Evolutionary conservation across 1,140 invertebrate genomes (phyloP).

Genomic region (Nasonia vitripennis): DNA sequence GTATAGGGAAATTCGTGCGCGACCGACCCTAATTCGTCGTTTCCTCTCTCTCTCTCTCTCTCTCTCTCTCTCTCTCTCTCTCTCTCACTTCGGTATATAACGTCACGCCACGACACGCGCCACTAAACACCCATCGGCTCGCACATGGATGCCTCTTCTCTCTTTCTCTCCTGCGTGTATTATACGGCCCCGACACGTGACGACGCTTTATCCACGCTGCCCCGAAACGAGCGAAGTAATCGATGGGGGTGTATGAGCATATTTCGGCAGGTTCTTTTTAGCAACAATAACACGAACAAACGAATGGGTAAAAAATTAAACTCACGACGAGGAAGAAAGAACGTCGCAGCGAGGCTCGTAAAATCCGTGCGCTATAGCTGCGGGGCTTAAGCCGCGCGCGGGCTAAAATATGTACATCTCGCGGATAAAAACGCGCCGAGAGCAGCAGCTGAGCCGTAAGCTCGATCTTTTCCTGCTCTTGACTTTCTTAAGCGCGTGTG

Average conservation of each 20-base stretch:
- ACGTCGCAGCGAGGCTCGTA: slow-evolving; percentile 54
- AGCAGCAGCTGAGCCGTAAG: slow-evolving; percentile 68
- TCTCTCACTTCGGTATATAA: slow-evolving; percentile 42
- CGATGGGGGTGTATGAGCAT: not conserved
- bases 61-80: not conserved
- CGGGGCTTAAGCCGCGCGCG: slow-evolving; percentile 64
- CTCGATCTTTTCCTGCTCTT: slow-evolving; percentile 41
- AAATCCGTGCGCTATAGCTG: slow-evolving; percentile 61
- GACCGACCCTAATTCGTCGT: slow-evolving; percentile 53
- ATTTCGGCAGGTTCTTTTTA: slow-evolving; percentile 3
- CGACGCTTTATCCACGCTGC: slow-evolving; percentile 66
- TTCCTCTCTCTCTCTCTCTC: not conserved
- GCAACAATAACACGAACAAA: not conserved
- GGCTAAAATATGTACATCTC: slow-evolving; percentile 70
- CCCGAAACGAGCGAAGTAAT: slow-evolving; percentile 2
- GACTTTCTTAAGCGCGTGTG: slow-evolving; percentile 17
- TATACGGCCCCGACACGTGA: slow-evolving; percentile 58
- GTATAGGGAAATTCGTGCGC: slow-evolving; percentile 39
- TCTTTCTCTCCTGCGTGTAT: not conserved
- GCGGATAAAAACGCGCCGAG: slow-evolving; percentile 68
- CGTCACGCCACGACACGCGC: slow-evolving; percentile 63
- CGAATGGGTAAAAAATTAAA: too few species aligned
- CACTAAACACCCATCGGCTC: slow-evolving; percentile 70
- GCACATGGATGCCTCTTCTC: not conserved
- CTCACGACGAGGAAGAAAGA: not conserved